Conservation (phyloP, 2,797 vertebrate genomes). For the Hafferia zeledoni region DNA sequence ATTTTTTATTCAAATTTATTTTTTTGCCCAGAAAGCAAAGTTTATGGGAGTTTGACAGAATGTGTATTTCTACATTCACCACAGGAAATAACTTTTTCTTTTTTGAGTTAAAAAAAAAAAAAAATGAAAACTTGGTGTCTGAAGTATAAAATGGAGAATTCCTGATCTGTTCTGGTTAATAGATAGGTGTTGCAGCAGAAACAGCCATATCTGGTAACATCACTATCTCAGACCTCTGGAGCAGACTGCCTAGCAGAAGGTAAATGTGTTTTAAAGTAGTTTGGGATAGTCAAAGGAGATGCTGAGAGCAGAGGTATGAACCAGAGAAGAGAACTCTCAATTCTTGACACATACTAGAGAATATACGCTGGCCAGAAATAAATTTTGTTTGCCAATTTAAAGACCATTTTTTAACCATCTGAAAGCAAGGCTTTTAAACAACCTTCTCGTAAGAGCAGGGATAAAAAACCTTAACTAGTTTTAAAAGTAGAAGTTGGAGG, state of each 20-base stretch:
- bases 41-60: neutral
- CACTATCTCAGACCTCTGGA: neutral
- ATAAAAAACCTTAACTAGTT: neutral
- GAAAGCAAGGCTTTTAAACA: neutral
- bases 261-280: neutral
- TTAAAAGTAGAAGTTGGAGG: neutral
- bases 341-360: neutral
- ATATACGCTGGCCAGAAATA: neutral
- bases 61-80: neutral
- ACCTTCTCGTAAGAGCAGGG: neutral
- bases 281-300: neutral
- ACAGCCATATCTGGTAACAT: neutral
- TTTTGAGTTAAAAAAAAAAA: neutral
- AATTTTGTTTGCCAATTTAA: neutral
- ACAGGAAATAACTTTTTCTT: neutral
- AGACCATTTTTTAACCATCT: neutral
- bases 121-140: neutral
- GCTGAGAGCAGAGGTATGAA: neutral
- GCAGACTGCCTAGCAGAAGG: neutral
- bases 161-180: neutral
- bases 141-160: neutral
- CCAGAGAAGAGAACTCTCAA: neutral
- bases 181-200: neutral
- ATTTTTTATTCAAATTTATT: neutral
- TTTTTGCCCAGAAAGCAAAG: neutral